Evolutionary conservation across 2,797 vertebrate genomes (phyloP), one percentile per base, ranked within the genome.

Genomic region (Ispidina lecontei): DNA sequence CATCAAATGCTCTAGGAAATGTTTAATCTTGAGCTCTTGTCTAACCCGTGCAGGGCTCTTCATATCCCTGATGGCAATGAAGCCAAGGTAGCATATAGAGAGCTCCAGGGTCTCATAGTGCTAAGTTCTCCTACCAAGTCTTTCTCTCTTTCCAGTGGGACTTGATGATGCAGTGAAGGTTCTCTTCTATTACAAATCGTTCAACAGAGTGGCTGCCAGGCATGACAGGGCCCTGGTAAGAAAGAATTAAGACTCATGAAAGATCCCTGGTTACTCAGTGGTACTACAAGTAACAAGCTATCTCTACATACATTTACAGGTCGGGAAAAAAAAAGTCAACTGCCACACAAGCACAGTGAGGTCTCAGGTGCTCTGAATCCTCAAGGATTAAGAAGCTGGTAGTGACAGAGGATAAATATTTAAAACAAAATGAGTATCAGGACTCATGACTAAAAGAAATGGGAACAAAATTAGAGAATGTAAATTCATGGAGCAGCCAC

Each of bases 121-220:
- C 22, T 51, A 58, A 76, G 33, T 11, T 58, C 10, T 69, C 98
- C 88, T 97, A 99, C 99, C 99, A 99, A 67, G 98, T 99, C 91
- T 99, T 99, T 93, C 99, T 99, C 97, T 99, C 99, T 78, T 93
- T 99, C 99, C 99, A 99, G 97, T 99, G 98, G 71, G 99, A 99
- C 92, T 98, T 99, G 92, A 99, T 99, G 92, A 99, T 99, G 94
- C 97, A 99, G 85, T 99, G 99, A 78, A 99, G 98, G 95, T 99
- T 99, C 95, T 99, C 99, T 90, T 99, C 99, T 55, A 99, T 99
- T 60, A 99, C 99, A 97, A 98, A 99, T 93, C 99, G 98, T 97
- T 99, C 99, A 77, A 98, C 99, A 6, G 99, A 99, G 94, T 99
- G 99, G 95, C 99, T 99, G 77, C 99, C 99, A 33, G 99, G 99